phyloP scores from a whole-genome alignment of 2,888 invertebrate genomes.

The Phengaris alcon region DNA sequence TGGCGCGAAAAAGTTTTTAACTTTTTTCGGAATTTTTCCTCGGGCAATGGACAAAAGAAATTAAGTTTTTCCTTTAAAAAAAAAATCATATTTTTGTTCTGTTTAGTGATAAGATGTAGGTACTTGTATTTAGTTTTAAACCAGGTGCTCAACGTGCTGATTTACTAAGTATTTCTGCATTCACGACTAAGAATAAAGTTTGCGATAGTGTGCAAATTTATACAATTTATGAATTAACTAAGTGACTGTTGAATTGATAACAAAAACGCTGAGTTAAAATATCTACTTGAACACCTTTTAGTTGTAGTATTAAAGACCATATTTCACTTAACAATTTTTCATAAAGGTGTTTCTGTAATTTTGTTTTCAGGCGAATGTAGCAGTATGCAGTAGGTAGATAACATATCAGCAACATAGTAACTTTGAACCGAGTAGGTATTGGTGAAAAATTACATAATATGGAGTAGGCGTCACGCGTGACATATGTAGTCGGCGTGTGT shows the following conservation, averaged over 20 bases:
- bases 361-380: not conserved
- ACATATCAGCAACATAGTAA: conserved; percentile 17
- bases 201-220: conserved; percentile 14
- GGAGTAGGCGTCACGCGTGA: conserved; percentile 73
- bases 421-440: conserved; percentile 53
- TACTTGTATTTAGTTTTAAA: not conserved
- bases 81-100: not conserved
- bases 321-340: not conserved
- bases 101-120: not conserved
- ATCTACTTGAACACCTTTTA: not conserved
- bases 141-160: not conserved
- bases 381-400: not conserved
- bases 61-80: not conserved
- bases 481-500: conserved; percentile 53
- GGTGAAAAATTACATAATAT: conserved; percentile 61
- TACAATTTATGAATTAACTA: conserved; percentile 22
- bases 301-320: not conserved
- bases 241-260: conserved; percentile 7
- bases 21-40: not conserved
- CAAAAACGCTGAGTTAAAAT: not conserved
- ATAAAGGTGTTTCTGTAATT: not conserved
- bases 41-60: not conserved
- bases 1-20: conserved; percentile 20
- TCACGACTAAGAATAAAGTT: conserved; percentile 11
- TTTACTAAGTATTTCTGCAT: conserved; percentile 5